Base-by-base conservation (phyloP, 2,113 vertebrate species). In the Procavia capensis region DNA sequence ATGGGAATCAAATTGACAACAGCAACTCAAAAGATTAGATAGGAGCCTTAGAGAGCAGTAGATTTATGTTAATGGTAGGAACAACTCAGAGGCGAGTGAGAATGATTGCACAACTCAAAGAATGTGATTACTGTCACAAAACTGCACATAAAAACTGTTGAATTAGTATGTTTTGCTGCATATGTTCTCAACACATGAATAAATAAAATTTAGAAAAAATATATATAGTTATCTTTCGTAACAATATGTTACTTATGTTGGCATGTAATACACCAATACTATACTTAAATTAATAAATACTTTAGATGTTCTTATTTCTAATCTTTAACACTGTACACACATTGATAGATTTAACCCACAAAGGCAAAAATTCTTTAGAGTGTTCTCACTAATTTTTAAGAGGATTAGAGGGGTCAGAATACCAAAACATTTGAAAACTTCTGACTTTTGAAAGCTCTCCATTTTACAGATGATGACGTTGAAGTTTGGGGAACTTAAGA, bases 251-350 rank as follows among this genome's bases (percentile, higher is more conserved):
- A 45, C 45, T 95, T 79, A 20, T 63, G 31, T 74, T 95, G 90
- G 43, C 39, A 85, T 75, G 6, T 45, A 75, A 83, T 22, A 4
- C 41, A 85, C 64, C 76, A 2, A 59, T 63, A 8, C 39, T 90
- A 50, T 13, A 64, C 17, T 76, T 64, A 94, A 90, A 41, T 36
- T 39, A 82, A 2, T 64, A 61, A 66, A 66, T 66, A 36, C 20
- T 68, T 61, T 88, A 86, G n/a, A 57, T 57, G 43, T 27, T 83
- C 45, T 94, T 59, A 36, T 75, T 88, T 95, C 59, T 80, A 29
- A 70, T 85, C 93, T 72, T 50, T 64, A 43, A 72, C 50, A 68
- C 11, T 34, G 10, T 79, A 50, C 43, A 50, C 43, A 50, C 13
- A 45, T 50, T 64, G 17, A 70, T 45, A 74, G 29, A 82, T 59